Conservation (phyloP, 2,888 invertebrate genomes). For the Netelia virgata region DNA sequence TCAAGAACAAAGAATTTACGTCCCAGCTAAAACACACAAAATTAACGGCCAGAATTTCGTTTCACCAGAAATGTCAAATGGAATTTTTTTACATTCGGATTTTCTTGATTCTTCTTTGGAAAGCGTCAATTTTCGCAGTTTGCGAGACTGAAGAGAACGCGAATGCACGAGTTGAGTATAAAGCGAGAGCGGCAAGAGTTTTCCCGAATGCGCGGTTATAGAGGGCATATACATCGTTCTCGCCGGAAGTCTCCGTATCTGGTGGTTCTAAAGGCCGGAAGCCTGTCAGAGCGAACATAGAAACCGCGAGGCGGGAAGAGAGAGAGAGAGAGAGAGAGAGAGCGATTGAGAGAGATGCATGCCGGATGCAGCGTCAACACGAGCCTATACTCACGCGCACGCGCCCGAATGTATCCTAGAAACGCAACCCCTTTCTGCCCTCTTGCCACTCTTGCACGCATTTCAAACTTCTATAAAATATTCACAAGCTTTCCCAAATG, state of each 20-base stretch:
- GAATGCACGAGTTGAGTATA: too few relatives aligned
- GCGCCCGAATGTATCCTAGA: constrained; percentile 10
- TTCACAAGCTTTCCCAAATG: constrained; percentile 52
- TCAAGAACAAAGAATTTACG: constrained; percentile 16
- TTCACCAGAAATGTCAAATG: too few relatives aligned
- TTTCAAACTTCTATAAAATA: constrained; percentile 55
- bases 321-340: neutral
- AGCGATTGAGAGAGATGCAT: neutral
- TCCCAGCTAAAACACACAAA: neutral
- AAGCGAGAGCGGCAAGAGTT: too few relatives aligned
- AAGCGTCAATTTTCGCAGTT: too few relatives aligned
- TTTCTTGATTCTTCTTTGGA: too few relatives aligned
- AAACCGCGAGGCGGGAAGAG: neutral
- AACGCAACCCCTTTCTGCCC: constrained; percentile 12
- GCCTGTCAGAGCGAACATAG: constrained; percentile 21
- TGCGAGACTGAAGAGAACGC: too few relatives aligned
- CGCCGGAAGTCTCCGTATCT: constrained; percentile 60
- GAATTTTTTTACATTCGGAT: too few relatives aligned
- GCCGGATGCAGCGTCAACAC: constrained; percentile 34
- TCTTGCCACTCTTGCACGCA: neutral
- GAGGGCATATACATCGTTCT: constrained; percentile 2
- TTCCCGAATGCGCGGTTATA: too few relatives aligned
- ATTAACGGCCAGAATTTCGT: too few relatives aligned
- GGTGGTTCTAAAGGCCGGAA: constrained; percentile 63
- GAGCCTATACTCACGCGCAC: neutral